Evolutionary conservation across 2,113 vertebrate genomes (phyloP).

Genomic region (Rhineura floridana): DNA sequence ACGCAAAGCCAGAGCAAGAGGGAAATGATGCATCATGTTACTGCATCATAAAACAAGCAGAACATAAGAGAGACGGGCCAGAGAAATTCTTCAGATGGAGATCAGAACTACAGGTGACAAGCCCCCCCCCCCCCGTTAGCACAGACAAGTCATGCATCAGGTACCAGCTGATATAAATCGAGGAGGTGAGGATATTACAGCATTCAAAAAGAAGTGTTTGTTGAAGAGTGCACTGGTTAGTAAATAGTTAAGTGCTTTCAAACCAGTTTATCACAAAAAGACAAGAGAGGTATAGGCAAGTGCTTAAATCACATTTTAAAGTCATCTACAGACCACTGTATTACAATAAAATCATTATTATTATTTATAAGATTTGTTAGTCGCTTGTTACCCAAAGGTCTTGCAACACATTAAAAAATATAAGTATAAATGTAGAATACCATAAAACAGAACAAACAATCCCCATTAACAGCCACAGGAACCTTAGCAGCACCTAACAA

Average conservation of each 20-base stretch:
- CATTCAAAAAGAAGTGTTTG: not conserved
- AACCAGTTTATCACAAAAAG: not conserved
- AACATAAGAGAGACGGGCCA: not conserved
- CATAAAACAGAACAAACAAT: too few species aligned
- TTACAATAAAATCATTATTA: not conserved
- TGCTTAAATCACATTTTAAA: constrained; percentile 25
- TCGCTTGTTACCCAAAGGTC: too few species aligned
- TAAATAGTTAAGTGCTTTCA: not conserved
- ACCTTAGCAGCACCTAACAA: too few species aligned
- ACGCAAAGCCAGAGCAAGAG: too few species aligned
- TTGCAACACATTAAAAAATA: too few species aligned
- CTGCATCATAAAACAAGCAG: not conserved
- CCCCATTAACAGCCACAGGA: too few species aligned
- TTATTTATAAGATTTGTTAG: too few species aligned
- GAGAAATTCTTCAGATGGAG: too few species aligned
- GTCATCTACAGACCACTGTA: not conserved
- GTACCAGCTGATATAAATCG: not conserved
- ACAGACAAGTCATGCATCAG: not conserved
- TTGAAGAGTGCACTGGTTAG: not conserved
- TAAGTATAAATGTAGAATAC: too few species aligned
- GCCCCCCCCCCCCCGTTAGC: not conserved
- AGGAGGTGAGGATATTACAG: not conserved
- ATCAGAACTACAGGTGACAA: not conserved
- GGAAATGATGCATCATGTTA: not conserved
- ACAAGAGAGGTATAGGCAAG: not conserved